phyloP scores from a whole-genome alignment of 2,797 vertebrate genomes.

The Catostomus latipinnis region DNA sequence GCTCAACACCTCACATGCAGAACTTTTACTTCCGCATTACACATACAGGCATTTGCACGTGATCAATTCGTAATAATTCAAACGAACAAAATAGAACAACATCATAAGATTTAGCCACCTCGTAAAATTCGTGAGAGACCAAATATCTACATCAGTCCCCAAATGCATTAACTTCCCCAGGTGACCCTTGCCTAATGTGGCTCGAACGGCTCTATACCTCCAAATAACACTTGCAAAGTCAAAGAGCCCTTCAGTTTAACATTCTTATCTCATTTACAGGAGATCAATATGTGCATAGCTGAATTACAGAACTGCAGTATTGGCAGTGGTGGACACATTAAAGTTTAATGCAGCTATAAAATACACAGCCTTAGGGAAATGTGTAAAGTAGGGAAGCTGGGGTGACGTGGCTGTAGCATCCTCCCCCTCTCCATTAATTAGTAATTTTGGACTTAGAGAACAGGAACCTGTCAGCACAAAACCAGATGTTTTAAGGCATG shows the following conservation, averaged over 20 bases:
- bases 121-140: background rate
- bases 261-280: background rate
- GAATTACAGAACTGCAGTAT: slow-evolving; percentile 23
- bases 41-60: too few relatives aligned
- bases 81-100: too few relatives aligned
- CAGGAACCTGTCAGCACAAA: slow-evolving; percentile 2
- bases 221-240: slow-evolving; percentile 9
- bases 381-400: slow-evolving; percentile 15
- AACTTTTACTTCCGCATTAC: too few relatives aligned
- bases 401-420: background rate
- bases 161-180: background rate
- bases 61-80: too few relatives aligned
- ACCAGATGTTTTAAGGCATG: background rate
- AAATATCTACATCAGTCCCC: background rate
- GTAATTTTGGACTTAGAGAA: slow-evolving; percentile 5
- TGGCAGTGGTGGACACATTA: slow-evolving; percentile 37
- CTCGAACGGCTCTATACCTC: slow-evolving; percentile 6
- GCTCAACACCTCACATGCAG: too few relatives aligned
- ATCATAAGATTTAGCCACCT: too few relatives aligned
- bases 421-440: slow-evolving; percentile 32
- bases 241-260: slow-evolving; percentile 1
- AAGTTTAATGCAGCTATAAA: slow-evolving; percentile 46
- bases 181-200: background rate
- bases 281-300: slow-evolving; percentile 39
- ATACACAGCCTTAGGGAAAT: slow-evolving; percentile 15